Percentiles rank a stretch among this genome's conserved stretches.
phyloP scores from a whole-genome alignment of 2,797 vertebrate species.

The Sebastes hubbsi region DNA sequence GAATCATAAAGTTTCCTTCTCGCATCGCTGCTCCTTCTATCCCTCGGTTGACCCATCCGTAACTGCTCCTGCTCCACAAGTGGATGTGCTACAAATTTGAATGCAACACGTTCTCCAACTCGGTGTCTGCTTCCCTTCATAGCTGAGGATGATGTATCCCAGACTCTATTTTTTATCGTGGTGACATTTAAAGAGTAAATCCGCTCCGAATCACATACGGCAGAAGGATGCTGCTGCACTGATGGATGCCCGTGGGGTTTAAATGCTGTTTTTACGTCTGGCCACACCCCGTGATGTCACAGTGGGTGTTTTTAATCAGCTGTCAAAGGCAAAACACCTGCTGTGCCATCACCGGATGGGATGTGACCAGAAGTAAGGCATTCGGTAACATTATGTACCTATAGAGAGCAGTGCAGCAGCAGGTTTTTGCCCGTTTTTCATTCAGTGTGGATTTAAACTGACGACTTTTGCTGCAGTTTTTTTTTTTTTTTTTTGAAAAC shows the following conservation, averaged over 20 bases:
- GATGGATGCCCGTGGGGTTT: conserved; percentile 23
- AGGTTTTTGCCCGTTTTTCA: neutral
- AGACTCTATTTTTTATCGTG: conserved; percentile 25
- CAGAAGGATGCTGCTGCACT: conserved; percentile 17
- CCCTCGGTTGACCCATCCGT: conserved; percentile 31
- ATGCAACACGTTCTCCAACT: conserved; percentile 17
- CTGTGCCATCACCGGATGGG: conserved; percentile 7
- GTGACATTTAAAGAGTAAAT: conserved; percentile 56
- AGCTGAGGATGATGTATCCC: conserved; percentile 20
- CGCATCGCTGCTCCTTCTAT: conserved; percentile 29
- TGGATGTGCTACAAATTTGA: conserved; percentile 37
- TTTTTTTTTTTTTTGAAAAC: neutral
- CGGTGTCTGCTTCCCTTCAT: neutral
- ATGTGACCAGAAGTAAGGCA: conserved; percentile 2
- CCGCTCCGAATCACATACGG: conserved; percentile 28
- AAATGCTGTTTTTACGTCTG: conserved; percentile 25
- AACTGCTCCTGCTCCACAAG: conserved; percentile 36
- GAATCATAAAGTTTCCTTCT: conserved; percentile 18
- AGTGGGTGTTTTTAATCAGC: conserved; percentile 39
- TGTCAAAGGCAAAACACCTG: conserved; percentile 40
- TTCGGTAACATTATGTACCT: conserved; percentile 7
- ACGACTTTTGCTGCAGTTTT: neutral
- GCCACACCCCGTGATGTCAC: conserved; percentile 45
- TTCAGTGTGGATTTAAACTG: conserved; percentile 12
- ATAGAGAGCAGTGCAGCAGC: neutral